phyloP scores from a whole-genome alignment of 2,113 vertebrate genomes.

The Eubucco bourcierii region DNA sequence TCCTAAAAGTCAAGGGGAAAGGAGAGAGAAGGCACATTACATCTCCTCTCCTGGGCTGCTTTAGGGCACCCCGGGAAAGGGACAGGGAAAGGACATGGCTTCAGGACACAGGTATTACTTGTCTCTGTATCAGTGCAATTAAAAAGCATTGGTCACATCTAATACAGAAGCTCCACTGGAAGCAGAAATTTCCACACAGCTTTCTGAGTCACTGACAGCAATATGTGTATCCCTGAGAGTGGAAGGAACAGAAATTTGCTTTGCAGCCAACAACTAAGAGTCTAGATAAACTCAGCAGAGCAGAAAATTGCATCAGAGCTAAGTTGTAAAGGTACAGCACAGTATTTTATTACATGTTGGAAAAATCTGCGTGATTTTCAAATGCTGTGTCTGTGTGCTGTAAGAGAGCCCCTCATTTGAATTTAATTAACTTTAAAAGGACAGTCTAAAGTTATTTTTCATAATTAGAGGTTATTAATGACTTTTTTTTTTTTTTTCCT shows the following conservation, averaged over 20 bases:
- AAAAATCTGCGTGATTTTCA: slow-evolving; percentile 36
- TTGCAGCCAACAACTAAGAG: slow-evolving; percentile 44
- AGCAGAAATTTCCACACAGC: slow-evolving; percentile 15
- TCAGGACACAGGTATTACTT: not conserved
- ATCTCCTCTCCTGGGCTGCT: not conserved
- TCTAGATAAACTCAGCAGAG: slow-evolving; percentile 65
- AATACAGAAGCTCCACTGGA: slow-evolving; percentile 29
- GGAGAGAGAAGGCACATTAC: not conserved
- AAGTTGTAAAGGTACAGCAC: slow-evolving; percentile 31
- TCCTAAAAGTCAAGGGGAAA: not conserved
- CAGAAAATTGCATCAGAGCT: slow-evolving; percentile 71
- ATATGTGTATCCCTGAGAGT: slow-evolving; percentile 2
- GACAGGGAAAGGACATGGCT: not conserved
- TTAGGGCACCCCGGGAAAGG: not conserved
- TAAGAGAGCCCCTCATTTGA: slow-evolving; percentile 1
- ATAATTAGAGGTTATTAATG: not conserved
- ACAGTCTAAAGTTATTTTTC: slow-evolving; percentile 29
- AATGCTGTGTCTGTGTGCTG: not conserved
- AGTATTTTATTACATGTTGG: slow-evolving; percentile 50
- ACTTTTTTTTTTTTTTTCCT: not conserved
- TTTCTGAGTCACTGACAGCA: slow-evolving; percentile 44
- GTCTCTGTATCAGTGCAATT: not conserved
- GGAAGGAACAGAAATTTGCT: slow-evolving; percentile 57
- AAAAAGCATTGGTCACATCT: not conserved
- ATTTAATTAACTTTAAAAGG: slow-evolving; percentile 50